phyloP scores from a whole-genome alignment of 2,113 vertebrate species.

The Caranx ignobilis region DNA sequence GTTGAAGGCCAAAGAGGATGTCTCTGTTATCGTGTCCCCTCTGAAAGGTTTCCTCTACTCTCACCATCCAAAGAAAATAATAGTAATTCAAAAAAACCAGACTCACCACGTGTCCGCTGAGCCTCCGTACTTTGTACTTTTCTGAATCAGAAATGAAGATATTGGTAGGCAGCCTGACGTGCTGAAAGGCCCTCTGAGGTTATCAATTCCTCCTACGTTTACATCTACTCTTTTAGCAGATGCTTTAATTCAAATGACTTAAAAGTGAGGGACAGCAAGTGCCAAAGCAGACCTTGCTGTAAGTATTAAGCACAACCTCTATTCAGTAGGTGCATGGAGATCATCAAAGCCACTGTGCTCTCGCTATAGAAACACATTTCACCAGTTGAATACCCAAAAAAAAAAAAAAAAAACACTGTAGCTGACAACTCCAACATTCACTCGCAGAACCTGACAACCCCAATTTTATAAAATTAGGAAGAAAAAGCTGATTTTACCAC shows the following conservation, averaged over 20 bases:
- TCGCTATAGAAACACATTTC: constrained; percentile 15
- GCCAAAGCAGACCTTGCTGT: too few relatives aligned
- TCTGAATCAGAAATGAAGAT: constrained; percentile 19
- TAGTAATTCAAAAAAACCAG: background rate
- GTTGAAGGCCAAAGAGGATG: background rate
- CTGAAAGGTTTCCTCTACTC: background rate
- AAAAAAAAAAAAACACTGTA: background rate
- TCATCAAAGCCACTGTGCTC: background rate
- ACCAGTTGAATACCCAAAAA: constrained; percentile 19
- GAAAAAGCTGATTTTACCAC: constrained; percentile 7
- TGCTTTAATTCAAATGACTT: too few relatives aligned
- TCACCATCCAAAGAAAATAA: background rate
- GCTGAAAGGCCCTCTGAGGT: constrained; percentile 15
- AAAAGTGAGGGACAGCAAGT: too few relatives aligned
- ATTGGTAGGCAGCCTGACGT: background rate
- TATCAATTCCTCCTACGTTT: constrained; percentile 11
- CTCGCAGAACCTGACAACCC: background rate
- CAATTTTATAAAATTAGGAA: background rate
- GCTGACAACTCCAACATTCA: background rate
- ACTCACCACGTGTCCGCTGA: background rate
- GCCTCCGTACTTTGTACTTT: background rate
- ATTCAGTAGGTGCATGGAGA: too few relatives aligned
- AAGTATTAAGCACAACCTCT: too few relatives aligned
- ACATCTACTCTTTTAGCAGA: too few relatives aligned
- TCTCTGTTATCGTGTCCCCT: background rate